phyloP scores from a whole-genome alignment of 2,113 vertebrate species.

The Carlito syrichta region DNA sequence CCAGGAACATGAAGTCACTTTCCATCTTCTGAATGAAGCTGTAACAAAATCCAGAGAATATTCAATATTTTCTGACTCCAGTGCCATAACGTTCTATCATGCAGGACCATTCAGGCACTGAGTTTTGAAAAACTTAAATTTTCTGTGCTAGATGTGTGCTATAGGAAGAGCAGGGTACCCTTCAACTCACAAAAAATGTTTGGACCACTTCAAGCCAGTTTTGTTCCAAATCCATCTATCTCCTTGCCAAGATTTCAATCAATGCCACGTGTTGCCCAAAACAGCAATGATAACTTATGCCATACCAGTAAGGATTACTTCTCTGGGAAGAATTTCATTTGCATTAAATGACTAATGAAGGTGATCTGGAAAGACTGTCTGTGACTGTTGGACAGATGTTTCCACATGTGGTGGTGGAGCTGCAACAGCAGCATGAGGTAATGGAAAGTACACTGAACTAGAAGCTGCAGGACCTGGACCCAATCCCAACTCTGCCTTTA shows the following conservation, averaged over 20 bases:
- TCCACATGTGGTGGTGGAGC: background rate
- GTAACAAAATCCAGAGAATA: background rate
- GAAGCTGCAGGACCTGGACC: background rate
- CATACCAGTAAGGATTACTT: background rate
- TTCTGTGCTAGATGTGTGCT: rapidly evolving
- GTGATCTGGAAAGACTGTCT: background rate
- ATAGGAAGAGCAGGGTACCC: background rate
- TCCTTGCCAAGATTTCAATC: background rate
- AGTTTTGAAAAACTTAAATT: background rate
- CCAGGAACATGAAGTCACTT: background rate
- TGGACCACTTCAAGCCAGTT: background rate
- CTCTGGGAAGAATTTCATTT: background rate
- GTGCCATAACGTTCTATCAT: background rate
- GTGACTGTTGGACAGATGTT: constrained; percentile 45
- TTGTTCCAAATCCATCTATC: background rate
- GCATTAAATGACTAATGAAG: constrained; percentile 27
- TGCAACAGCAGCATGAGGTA: background rate
- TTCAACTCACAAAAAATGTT: background rate
- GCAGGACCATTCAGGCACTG: background rate
- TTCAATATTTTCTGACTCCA: background rate
- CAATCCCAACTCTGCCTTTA: background rate
- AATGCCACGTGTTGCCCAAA: background rate
- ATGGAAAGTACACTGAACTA: background rate
- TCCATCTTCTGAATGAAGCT: background rate
- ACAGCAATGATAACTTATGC: background rate